Base-by-base conservation (phyloP, 1,140 invertebrate genomes). In the Augochlora pura region DNA sequence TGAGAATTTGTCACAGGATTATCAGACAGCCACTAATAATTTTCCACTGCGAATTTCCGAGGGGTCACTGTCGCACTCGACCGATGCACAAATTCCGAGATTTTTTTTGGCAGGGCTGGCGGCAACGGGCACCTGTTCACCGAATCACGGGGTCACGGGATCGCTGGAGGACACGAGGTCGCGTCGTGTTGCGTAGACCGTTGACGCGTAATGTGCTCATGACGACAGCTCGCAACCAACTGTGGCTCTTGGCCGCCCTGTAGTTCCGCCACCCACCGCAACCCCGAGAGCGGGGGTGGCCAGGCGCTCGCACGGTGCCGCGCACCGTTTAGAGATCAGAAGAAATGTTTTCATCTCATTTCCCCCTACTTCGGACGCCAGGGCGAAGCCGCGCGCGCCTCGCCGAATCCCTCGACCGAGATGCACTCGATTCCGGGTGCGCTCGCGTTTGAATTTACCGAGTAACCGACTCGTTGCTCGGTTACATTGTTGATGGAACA, bases 201-300 rank as follows among this genome's bases (percentile, higher is more conserved):
- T 80, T 69, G 49, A 68, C 76, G 79, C 80, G 71, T 78, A 83
- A 77, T 88, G 83, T 70, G 86, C 63, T 79, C 89, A 87, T 86
- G 82, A 81, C 88, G 88, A 87, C 75, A 87, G 88, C 88, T 87
- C 90, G 89, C 90, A 91, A 91, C 90, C 90, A 91, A 91, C 90
- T 91, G 90, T 91, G 88, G 90, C 88, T 91, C 88, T 82, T 81
- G 66, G 81, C 74, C 81, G 71, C 85, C 75, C 70, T 70, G 83
- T 89, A 91, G 90, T 90, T 91, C 84, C 63, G 60, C 81, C 75
- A 82, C 83, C 82, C 84, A 82, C 86, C 89, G 82, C 86, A 75
- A 60, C 68, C 77, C 70, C 77, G 64, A 76, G 49, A 52, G 49
- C 42, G 60, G 49, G 73, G 74, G 57, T 74, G 65, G 72, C 62